Percentiles rank a stretch among this genome's conserved stretches.
phyloP scores from a whole-genome alignment of 2,113 vertebrate species.

The Vidua chalybeata region DNA sequence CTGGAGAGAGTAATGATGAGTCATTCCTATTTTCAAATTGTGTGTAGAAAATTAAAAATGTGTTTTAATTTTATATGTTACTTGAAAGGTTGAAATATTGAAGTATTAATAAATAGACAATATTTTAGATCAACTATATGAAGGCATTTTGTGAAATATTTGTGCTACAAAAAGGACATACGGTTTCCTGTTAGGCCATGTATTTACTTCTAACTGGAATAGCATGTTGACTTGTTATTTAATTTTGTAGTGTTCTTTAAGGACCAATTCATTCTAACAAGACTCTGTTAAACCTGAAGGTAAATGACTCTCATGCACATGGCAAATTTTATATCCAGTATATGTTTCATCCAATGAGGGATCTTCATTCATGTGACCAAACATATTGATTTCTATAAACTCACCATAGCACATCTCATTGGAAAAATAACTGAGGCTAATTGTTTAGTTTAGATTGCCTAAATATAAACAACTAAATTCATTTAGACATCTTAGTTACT shows the following conservation, averaged over 20 bases:
- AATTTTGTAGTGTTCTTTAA: not conserved
- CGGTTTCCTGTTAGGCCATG: not conserved
- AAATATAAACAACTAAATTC: not conserved
- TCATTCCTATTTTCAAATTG: conserved; percentile 47
- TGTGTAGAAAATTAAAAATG: conserved; percentile 8
- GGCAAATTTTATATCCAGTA: not conserved
- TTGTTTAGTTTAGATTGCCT: not conserved
- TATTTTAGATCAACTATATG: conserved; percentile 64
- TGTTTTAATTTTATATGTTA: conserved; percentile 47
- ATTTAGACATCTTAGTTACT: not conserved
- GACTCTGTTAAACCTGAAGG: not conserved
- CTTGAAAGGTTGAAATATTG: conserved; percentile 36
- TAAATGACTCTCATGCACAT: not conserved
- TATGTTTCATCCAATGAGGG: not conserved
- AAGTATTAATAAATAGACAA: conserved; percentile 54
- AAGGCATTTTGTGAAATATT: conserved; percentile 53
- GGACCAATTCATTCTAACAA: not conserved
- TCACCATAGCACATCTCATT: not conserved
- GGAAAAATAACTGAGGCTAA: not conserved
- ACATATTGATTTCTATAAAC: not conserved
- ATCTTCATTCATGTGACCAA: not conserved
- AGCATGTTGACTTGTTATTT: conserved; percentile 9
- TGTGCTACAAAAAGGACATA: not conserved
- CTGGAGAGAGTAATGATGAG: conserved; percentile 12
- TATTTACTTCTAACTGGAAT: conserved; percentile 29